Evolutionary conservation across 2,888 invertebrate genomes (phyloP), one percentile per base, ranked within the genome.

Genomic region (Tyria jacobaeae): DNA sequence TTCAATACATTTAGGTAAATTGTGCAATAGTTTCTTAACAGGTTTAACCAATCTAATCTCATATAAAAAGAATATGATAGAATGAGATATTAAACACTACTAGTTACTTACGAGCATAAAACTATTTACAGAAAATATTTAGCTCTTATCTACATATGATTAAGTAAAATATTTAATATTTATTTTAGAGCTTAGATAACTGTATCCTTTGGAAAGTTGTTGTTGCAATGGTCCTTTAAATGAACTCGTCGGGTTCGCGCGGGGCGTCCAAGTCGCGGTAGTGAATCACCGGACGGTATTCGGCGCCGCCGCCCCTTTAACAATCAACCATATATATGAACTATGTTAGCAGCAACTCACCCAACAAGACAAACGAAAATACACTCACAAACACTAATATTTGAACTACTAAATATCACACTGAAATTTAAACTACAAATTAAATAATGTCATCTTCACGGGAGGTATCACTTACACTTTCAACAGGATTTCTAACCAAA

Each of bases 191-290:
- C 35, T 57, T 58, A 53, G 17, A 57, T 68, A 72, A 68, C 58
- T 66, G 68, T 72, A 75, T 86, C 83, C 83, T 78, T 82, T 80
- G 80, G 79, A 68, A 76, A 78, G 77, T 71, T 61, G 80, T 69
- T 62, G 80, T 69, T 66, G 75, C 64, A 61, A 70, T 68, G 65
- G 70, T 82, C 81, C 82, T 65, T 95, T 96, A 97, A 80, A 97
- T 94, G 92, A 97, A 97, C 91, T 97, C 97, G 91, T 97, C 97
- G 74, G 97, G 97, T 92, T 98, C 98, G 89, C 97, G 96, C 71
- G 98, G 98, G 76, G 98, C 98, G 92, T 98, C 98, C 95, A 98
- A 95, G 94, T 98, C 98, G 89, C 98, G 95, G 95, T 98, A 98
- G 94, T 98, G 97, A 88, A 98, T 97, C 86, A 98, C 96, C 82